Conservation (phyloP, 2,113 vertebrate genomes). For the Phylloscopus whistleri region DNA sequence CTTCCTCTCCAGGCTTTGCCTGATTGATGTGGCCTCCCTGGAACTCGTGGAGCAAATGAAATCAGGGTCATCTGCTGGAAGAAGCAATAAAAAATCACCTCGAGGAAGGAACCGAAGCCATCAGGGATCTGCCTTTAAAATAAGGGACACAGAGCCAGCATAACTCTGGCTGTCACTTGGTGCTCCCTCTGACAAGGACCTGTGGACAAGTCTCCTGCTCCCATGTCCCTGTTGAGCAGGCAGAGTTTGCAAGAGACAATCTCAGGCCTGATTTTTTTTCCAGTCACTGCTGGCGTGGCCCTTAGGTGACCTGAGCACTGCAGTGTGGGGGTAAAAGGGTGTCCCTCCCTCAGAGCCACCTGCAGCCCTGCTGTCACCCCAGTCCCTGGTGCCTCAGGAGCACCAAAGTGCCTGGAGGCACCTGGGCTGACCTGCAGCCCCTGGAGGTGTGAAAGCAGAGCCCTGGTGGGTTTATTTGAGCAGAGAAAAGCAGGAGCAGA, state of each 20-base stretch:
- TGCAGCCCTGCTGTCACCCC: neutral
- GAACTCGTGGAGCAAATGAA: constrained; percentile 8
- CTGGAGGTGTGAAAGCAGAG: neutral
- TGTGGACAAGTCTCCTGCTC: neutral
- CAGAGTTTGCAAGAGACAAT: neutral
- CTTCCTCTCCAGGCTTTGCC: neutral
- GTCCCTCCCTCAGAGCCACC: neutral
- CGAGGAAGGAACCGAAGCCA: neutral
- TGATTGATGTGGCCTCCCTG: neutral
- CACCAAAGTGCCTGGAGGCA: neutral
- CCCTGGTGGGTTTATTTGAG: neutral
- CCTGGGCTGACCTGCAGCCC: neutral
- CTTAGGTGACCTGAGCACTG: neutral
- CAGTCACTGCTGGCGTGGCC: neutral
- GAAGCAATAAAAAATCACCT: constrained; percentile 24
- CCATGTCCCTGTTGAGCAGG: neutral
- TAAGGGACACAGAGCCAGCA: neutral
- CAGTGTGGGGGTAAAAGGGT: neutral
- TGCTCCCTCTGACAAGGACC: neutral
- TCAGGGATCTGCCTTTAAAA: neutral
- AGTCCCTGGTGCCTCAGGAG: neutral
- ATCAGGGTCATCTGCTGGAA: constrained; percentile 1
- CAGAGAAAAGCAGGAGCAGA: neutral
- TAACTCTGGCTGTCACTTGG: neutral
- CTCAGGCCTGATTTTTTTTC: neutral